Evolutionary conservation across 2,888 invertebrate species (phyloP).

Genomic region (Selenia dentaria): DNA sequence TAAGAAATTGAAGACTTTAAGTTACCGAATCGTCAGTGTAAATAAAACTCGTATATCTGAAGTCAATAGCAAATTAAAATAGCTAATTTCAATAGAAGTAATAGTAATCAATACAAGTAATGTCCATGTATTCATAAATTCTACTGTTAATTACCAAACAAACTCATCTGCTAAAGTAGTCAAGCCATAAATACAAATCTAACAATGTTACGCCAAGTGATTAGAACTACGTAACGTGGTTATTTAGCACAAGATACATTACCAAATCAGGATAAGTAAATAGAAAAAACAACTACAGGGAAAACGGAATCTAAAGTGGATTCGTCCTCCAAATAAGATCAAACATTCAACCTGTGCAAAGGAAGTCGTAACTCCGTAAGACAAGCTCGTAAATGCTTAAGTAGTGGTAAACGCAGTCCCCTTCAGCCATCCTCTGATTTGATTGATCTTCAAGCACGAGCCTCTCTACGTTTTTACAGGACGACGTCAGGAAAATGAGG

Average conservation of each 20-base stretch:
- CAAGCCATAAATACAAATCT: conserved; percentile 5
- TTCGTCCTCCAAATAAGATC: conserved; percentile 49
- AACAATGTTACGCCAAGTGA: conserved; percentile 21
- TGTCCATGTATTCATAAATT: too few species aligned
- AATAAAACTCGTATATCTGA: too few species aligned
- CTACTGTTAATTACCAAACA: not conserved
- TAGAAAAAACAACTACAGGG: conserved; percentile 19
- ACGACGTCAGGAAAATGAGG: conserved; percentile 71
- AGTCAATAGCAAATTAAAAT: too few species aligned
- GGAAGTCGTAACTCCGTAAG: conserved; percentile 62
- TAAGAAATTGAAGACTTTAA: too few species aligned
- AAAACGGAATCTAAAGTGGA: conserved; percentile 17
- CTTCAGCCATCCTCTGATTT: conserved; percentile 68
- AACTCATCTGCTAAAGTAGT: conserved; percentile 3
- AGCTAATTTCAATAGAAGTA: too few species aligned
- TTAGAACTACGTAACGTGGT: conserved; percentile 20
- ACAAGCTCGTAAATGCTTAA: conserved; percentile 73
- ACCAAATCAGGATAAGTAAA: conserved; percentile 26
- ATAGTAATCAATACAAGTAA: too few species aligned
- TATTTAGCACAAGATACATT: conserved; percentile 22
- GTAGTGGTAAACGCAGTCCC: conserved; percentile 62
- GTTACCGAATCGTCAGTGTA: too few species aligned
- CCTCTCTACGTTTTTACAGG: conserved; percentile 71
- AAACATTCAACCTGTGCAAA: conserved; percentile 56
- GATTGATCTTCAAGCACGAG: conserved; percentile 73